Evolutionary conservation across 2,888 invertebrate species (phyloP).

Genomic region (Muschampia plurimacula): DNA sequence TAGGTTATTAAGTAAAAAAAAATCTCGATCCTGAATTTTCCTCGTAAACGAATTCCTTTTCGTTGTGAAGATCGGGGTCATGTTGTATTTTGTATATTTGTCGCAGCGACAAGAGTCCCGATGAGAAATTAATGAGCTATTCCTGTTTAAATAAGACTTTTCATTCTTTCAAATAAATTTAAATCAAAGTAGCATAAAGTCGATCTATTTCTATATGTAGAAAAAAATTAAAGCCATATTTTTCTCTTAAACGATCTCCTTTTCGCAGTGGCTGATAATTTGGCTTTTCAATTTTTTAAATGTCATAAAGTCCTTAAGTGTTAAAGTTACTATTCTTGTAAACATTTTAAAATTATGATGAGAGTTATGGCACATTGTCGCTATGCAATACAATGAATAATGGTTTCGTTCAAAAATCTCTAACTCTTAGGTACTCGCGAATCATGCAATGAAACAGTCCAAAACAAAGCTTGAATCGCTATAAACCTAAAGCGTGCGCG

Average conservation of each 20-base stretch:
- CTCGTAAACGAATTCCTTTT: too few relatives aligned
- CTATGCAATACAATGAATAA: conserved; percentile 3
- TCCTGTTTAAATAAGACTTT: neutral
- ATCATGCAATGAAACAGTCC: conserved; percentile 25
- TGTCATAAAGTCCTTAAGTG: neutral
- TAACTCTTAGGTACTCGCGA: neutral
- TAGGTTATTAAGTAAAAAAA: too few relatives aligned
- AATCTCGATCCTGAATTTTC: too few relatives aligned
- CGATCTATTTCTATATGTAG: too few relatives aligned
- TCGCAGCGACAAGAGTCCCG: conserved; percentile 1
- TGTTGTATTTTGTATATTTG: neutral
- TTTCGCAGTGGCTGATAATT: too few relatives aligned
- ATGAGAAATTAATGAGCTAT: conserved; percentile 2
- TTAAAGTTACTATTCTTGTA: neutral
- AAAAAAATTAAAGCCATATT: too few relatives aligned
- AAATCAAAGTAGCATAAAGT: neutral
- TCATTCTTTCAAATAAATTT: neutral
- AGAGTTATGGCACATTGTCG: neutral
- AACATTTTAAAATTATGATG: neutral
- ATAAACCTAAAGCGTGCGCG: conserved; percentile 38
- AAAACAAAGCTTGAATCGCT: conserved; percentile 24
- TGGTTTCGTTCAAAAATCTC: conserved; percentile 18
- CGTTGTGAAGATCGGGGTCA: neutral
- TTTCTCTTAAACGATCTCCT: too few relatives aligned
- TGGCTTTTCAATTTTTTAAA: too few relatives aligned